Evolutionary conservation across 2,797 vertebrate species (phyloP).

Genomic region (Ambastaia sidthimunki): DNA sequence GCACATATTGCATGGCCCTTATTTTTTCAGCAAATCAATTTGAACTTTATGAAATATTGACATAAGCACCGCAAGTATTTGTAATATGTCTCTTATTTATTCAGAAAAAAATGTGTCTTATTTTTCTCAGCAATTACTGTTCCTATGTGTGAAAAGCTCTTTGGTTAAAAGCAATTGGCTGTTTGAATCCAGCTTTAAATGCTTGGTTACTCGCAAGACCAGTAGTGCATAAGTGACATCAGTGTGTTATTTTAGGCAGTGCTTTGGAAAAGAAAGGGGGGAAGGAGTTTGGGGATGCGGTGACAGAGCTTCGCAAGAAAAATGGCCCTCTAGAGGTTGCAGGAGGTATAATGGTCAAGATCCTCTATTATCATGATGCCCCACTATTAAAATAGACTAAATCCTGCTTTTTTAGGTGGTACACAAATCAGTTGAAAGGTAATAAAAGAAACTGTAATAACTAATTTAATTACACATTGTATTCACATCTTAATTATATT

Average conservation of each 20-base stretch:
- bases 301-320: slow-evolving; percentile 93
- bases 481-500: no score
- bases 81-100: no score
- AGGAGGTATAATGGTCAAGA: slow-evolving; percentile 79
- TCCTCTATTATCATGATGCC: neutral
- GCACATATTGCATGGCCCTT: no score
- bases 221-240: neutral
- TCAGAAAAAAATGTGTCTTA: no score
- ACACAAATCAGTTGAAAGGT: neutral
- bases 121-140: no score
- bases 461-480: no score
- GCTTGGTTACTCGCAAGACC: neutral
- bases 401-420: neutral
- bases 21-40: no score
- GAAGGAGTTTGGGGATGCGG: slow-evolving; percentile 91
- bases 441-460: no score
- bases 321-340: slow-evolving; percentile 94
- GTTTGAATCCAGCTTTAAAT: neutral
- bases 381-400: neutral
- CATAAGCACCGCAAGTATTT: no score
- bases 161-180: no score
- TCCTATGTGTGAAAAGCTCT: no score
- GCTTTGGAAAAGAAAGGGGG: slow-evolving; percentile 97
- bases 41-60: no score
- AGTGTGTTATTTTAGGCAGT: slow-evolving; percentile 75